Base-by-base conservation (phyloP, 1,140 invertebrate species). In the Drosophila eugracilis region DNA sequence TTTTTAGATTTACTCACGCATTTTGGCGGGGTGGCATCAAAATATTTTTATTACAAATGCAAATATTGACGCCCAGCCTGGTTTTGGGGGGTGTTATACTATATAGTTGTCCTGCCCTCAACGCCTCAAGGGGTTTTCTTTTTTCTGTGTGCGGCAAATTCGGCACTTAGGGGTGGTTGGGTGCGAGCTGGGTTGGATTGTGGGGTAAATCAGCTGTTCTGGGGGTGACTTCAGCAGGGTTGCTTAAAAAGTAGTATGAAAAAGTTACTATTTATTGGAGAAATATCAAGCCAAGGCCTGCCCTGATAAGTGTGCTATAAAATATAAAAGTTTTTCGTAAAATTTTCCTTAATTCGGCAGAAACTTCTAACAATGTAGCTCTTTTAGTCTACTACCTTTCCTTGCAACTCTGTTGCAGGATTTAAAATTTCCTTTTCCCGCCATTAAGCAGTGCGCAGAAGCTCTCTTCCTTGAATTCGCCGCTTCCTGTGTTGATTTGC, bases 41-140 rank as follows among this genome's bases (percentile, higher is more conserved):
- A 88, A 88, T 88, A 88, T 88, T 88, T 86, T 88, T 88, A 88
- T 88, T 88, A 88, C 83, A 88, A 88, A 88, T 88, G 83, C 83
- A 88, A 88, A 88, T 88, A 88, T 88, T 88, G 83, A 83, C 78
- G 78, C 83, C 62, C 54, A 48, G 71, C 57, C 54, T 30, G 10
- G 30, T 12, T 12, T 9, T 26, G 10, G 42, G 15, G 21, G 19
- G 41, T 15, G n/a, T 41, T 3, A 1, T 42, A 42, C 41, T 59
- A 5, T 45, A 60, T 50, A 67, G 63, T 67, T 67, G 60, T 52
- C 36, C 55, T 63, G 55, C 5, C 59, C 36, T 10, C 17, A 52
- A 22, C 50, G 60, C 65, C 65, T 53, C 67, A 62, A 22, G 65
- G 19, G 54, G 22, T 32, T 22, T n/a, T 14, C 9, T 22, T 34